These are phyloP conservation scores for Triplophysa bombifrons DNA, from an alignment of 2,797 vertebrate species.

Conservation along the genomic window DNA sequence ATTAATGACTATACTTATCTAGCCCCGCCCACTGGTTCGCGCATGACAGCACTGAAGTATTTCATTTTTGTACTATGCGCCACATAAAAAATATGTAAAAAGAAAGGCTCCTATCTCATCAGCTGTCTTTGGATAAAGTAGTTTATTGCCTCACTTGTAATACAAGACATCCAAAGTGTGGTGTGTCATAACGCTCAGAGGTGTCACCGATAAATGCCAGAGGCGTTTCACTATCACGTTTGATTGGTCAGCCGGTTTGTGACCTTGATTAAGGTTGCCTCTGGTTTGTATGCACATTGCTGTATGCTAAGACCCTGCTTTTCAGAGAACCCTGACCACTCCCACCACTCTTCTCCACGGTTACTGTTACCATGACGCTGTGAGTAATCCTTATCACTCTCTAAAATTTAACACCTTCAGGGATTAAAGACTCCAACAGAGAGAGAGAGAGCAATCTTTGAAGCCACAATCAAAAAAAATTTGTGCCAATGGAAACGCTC, in stretches of 20 bases:
- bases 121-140: neutral
- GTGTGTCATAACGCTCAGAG: constrained; percentile 4
- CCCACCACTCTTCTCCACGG: constrained; percentile 48
- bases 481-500: neutral
- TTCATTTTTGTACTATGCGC: too few relatives aligned
- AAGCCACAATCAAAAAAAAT: constrained; percentile 17
- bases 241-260: constrained; percentile 20
- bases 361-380: constrained; percentile 55
- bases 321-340: constrained; percentile 39
- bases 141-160: neutral
- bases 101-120: neutral
- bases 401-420: constrained; percentile 36
- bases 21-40: too few relatives aligned
- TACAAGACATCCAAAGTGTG: neutral
- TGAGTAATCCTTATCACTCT: constrained; percentile 51
- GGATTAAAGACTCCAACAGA: constrained; percentile 17
- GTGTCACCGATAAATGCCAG: constrained; percentile 19
- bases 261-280: constrained; percentile 46
- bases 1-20: too few relatives aligned
- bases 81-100: too few relatives aligned
- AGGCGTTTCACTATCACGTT: constrained; percentile 2
- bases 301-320: constrained; percentile 37
- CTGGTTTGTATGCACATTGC: constrained; percentile 25
- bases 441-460: constrained; percentile 19
- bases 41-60: too few relatives aligned